Base-by-base conservation (phyloP, 2,113 vertebrate genomes). In the Cettia cetti region DNA sequence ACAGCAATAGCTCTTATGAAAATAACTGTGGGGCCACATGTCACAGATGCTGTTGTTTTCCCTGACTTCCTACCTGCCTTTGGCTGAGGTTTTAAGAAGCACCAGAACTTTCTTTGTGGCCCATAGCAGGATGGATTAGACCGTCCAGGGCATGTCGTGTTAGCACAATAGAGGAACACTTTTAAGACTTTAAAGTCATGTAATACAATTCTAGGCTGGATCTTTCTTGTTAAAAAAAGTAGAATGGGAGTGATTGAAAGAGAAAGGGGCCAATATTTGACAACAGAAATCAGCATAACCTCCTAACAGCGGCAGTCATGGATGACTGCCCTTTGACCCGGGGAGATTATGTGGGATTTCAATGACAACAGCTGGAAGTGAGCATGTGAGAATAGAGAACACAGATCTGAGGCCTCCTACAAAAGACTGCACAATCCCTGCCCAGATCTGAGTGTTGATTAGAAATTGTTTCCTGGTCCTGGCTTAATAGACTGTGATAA, bases 281-380 rank as follows among this genome's bases (percentile, higher is more conserved):
- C 98, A 98, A 98, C 98, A 98, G 97, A 98, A 98, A 98, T 98
- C 98, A 98, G 98, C 98, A 98, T 98, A 98, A 98, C 98, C 98
- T 98, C 98, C 98, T 98, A 98, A 98, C 97, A 97, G 98, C 92
- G 52, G 97, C 97, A 97, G 98, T 98, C 98, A 98, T 98, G 98
- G 98, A 98, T 98, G 98, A 98, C 98, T 98, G 98, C 97, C 98
- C 98, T 98, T 97, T 98, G 97, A 98, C 98, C 98, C 90, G 49
- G 89, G 97, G 97, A 98, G 98, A 98, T 98, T 98, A 98, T 98
- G 97, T 98, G 95, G 98, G 98, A 98, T 98, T 98, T 98, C 98
- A 98, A 98, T 97, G 96, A 98, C 98, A 98, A 98, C 97, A 98
- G 98, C 98, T 98, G 98, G 98, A 98, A 98, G 97, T 97, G 97